phyloP scores from a whole-genome alignment of 2,113 vertebrate species.

The Esox niger region DNA sequence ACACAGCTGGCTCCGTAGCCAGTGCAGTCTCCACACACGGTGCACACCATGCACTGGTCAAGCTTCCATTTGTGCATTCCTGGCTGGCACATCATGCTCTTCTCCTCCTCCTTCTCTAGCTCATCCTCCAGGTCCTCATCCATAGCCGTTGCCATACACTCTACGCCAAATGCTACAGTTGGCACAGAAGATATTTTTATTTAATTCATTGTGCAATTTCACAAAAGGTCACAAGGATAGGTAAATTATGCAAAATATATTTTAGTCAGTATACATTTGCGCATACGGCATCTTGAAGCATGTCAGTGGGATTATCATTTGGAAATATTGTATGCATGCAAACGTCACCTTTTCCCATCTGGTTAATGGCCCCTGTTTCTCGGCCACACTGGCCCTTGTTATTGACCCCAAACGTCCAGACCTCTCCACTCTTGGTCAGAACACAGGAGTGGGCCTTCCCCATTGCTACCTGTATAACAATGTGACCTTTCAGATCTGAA shows the following conservation, averaged over 20 bases:
- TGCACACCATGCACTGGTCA: constrained; percentile 99
- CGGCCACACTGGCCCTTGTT: constrained; percentile 98
- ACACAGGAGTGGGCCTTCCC: constrained; percentile 98
- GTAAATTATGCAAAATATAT: no score
- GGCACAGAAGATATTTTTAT: neutral
- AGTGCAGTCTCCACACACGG: constrained; percentile 96
- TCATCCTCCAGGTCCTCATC: constrained; percentile 98
- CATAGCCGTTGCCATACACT: constrained; percentile 99
- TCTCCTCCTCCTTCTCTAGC: constrained; percentile 96
- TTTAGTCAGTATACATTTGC: no score
- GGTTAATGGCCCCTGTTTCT: constrained; percentile 93
- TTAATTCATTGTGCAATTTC: no score
- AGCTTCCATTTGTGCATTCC: constrained; percentile 99
- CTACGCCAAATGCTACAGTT: constrained; percentile 86
- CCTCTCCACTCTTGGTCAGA: constrained; percentile 92
- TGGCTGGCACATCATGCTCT: constrained; percentile 98
- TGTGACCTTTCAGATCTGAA: constrained; percentile 94
- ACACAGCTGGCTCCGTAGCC: constrained; percentile 98
- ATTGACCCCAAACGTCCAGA: constrained; percentile 98
- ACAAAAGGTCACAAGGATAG: neutral
- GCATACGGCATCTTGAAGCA: neutral
- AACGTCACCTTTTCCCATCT: constrained; percentile 92
- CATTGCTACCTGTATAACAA: constrained; percentile 97
- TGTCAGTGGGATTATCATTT: no score
- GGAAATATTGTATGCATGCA: neutral